Conservation (phyloP, 2,888 invertebrate genomes). For the Hartigia nigra region DNA sequence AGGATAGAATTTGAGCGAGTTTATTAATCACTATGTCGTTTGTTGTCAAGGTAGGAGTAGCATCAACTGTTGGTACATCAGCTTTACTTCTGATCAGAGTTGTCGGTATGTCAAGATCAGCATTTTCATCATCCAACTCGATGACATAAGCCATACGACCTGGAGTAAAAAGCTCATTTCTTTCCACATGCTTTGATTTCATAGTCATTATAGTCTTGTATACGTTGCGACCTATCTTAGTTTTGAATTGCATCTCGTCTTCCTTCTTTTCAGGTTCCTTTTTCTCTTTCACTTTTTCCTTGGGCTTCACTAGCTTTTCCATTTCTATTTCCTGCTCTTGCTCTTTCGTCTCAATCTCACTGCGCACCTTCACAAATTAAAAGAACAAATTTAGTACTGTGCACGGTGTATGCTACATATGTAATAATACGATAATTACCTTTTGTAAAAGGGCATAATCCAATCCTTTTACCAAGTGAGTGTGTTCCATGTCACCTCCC, state of each 20-base stretch:
- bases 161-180: slow-evolving; percentile 93
- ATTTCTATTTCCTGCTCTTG: slow-evolving; percentile 85
- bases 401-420: not conserved
- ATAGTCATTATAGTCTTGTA: slow-evolving; percentile 76
- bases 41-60: slow-evolving; percentile 76
- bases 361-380: slow-evolving; percentile 71
- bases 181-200: slow-evolving; percentile 79
- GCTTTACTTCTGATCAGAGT: slow-evolving; percentile 93
- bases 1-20: slow-evolving; percentile 95
- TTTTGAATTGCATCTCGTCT: slow-evolving; percentile 86
- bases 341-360: slow-evolving; percentile 86
- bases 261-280: slow-evolving; percentile 70
- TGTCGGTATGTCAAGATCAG: slow-evolving; percentile 94
- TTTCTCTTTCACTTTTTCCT: slow-evolving; percentile 66
- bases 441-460: slow-evolving; percentile 94
- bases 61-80: slow-evolving; percentile 84
- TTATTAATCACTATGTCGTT: slow-evolving; percentile 95
- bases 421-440: slow-evolving; percentile 66
- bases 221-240: slow-evolving; percentile 83
- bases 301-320: slow-evolving; percentile 76
- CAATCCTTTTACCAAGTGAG: slow-evolving; percentile 98
- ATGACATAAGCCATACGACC: slow-evolving; percentile 99
- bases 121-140: slow-evolving; percentile 87
- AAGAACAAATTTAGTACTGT: not conserved
- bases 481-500: slow-evolving; percentile 99